phyloP scores from a whole-genome alignment of 2,888 invertebrate species.

The Eucriotettix oculatus region DNA sequence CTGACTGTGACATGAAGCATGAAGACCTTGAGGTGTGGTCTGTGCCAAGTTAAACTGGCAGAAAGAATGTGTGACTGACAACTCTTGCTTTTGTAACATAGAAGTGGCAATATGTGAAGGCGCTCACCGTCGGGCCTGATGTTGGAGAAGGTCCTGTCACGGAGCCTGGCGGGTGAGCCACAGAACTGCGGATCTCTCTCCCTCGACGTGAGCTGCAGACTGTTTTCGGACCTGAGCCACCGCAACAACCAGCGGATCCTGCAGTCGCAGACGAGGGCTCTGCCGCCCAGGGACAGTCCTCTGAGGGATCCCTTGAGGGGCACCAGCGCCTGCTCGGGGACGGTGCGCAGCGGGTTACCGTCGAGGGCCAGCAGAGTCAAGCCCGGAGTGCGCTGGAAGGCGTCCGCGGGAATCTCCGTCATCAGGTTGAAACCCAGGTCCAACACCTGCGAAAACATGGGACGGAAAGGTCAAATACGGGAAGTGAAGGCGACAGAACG shows the following conservation, averaged over 20 bases:
- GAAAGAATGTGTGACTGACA: too few relatives aligned
- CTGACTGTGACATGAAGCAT: too few relatives aligned
- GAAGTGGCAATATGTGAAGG: too few relatives aligned
- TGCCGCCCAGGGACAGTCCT: constrained; percentile 73
- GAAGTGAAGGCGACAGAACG: too few relatives aligned
- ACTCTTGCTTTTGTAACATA: too few relatives aligned
- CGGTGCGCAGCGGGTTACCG: constrained; percentile 74
- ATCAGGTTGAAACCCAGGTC: constrained; percentile 86
- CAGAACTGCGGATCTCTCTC: constrained; percentile 88
- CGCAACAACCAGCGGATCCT: constrained; percentile 74
- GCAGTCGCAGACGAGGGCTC: constrained; percentile 79
- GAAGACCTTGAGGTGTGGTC: too few relatives aligned
- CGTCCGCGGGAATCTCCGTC: constrained; percentile 60
- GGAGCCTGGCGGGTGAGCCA: constrained; percentile 62
- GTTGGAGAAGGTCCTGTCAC: constrained; percentile 72
- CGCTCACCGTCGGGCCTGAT: constrained; percentile 56
- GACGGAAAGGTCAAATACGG: too few relatives aligned
- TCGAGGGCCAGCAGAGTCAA: constrained; percentile 77
- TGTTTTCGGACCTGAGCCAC: constrained; percentile 75
- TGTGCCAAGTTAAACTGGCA: too few relatives aligned
- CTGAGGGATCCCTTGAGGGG: constrained; percentile 68
- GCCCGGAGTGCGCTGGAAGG: constrained; percentile 66
- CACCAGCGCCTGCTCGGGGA: constrained; percentile 59
- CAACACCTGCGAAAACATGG: constrained; percentile 55
- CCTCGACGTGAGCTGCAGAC: constrained; percentile 53